Percentiles rank a stretch among this genome's conserved stretches.
Conservation (phyloP, 1,140 invertebrate genomes). For the Melitaea cinxia region DNA sequence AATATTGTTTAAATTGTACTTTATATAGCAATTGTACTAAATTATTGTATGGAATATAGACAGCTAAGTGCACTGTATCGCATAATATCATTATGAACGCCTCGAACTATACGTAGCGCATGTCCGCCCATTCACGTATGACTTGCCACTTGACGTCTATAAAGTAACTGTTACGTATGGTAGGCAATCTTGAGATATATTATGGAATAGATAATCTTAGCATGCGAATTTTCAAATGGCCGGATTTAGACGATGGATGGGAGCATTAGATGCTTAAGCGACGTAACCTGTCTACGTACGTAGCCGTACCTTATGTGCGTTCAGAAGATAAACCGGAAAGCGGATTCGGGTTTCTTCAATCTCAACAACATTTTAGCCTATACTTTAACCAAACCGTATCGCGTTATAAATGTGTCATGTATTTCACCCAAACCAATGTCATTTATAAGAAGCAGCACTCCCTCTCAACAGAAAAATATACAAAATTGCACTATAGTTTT, state of each 20-base stretch:
- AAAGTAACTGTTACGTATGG: constrained; percentile 37
- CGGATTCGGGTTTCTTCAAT: constrained; percentile 7
- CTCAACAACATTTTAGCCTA: not conserved
- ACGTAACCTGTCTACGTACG: constrained; percentile 21
- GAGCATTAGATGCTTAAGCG: constrained; percentile 26
- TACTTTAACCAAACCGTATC: not conserved
- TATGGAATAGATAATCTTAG: constrained; percentile 30
- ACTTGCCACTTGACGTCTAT: constrained; percentile 39
- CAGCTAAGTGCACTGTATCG: constrained; percentile 4
- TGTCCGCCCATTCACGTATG: constrained; percentile 38
- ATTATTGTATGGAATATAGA: not conserved
- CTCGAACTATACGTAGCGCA: constrained; percentile 20
- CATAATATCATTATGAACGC: constrained; percentile 17
- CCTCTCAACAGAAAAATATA: too few species aligned
- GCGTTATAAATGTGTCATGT: too few species aligned
- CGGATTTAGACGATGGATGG: constrained; percentile 39
- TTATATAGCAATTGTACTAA: not conserved
- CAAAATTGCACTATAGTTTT: too few species aligned
- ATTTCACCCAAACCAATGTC: too few species aligned
- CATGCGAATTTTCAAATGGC: constrained; percentile 41
- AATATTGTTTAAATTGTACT: too few species aligned
- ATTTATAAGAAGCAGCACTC: too few species aligned
- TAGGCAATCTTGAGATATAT: constrained; percentile 31
- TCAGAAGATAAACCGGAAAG: constrained; percentile 17
- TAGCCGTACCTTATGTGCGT: constrained; percentile 6